Conservation (phyloP, 23 tunicate genomes). For the Styela clava region DNA sequence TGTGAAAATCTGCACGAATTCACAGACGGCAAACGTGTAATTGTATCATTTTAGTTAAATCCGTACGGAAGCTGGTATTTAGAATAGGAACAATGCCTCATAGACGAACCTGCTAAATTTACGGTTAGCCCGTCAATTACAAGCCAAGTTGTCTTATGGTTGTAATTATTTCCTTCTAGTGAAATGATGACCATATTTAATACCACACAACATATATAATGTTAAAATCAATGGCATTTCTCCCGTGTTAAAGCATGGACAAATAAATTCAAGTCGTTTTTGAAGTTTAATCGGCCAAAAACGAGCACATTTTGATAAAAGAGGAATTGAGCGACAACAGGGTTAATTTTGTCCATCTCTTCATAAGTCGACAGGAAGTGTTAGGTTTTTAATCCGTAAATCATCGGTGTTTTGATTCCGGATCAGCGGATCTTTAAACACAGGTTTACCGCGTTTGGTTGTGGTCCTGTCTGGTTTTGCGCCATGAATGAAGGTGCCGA, state of each 20-base stretch:
- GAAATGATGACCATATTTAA: too few species aligned
- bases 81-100: background rate
- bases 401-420: constrained; percentile 22
- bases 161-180: too few species aligned
- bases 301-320: too few species aligned
- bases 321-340: background rate
- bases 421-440: constrained; percentile 14
- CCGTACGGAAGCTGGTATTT: background rate
- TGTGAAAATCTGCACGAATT: background rate
- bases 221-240: too few species aligned
- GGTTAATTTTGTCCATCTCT: background rate
- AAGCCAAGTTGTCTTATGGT: too few species aligned
- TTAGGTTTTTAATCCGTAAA: constrained; percentile 17
- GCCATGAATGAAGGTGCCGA: too few species aligned
- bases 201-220: too few species aligned
- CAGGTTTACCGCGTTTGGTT: background rate
- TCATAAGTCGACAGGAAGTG: background rate
- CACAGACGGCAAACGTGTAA: background rate
- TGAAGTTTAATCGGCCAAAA: too few species aligned
- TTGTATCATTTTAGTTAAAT: background rate
- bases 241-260: too few species aligned
- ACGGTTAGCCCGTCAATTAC: too few species aligned
- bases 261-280: too few species aligned
- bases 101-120: background rate
- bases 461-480: background rate